phyloP scores from a whole-genome alignment of 2,888 invertebrate species.

The Siphlonurus alternatus region DNA sequence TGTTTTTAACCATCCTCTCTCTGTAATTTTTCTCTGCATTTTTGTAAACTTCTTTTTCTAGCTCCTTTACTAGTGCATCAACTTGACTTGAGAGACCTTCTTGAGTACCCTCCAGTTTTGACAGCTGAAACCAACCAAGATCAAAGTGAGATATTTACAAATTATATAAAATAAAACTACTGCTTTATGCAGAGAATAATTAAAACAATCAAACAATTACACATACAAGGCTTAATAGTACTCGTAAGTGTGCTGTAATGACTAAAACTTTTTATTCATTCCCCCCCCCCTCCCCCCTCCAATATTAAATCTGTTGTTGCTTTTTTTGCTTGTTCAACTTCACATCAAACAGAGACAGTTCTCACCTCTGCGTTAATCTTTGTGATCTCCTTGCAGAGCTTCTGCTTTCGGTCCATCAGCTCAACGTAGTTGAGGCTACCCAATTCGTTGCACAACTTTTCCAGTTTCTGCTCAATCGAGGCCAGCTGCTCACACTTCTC shows the following conservation, averaged over 20 bases:
- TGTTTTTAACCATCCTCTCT: slow-evolving; percentile 43
- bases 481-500: slow-evolving; percentile 27
- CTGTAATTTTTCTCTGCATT: slow-evolving; percentile 52
- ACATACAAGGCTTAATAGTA: no score
- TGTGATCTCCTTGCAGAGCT: slow-evolving; percentile 27
- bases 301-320: no score
- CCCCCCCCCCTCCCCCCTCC: no score
- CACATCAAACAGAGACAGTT: no score
- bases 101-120: slow-evolving; percentile 20
- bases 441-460: slow-evolving; percentile 27
- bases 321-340: no score
- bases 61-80: slow-evolving; percentile 32
- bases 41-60: slow-evolving; percentile 45
- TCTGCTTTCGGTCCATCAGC: slow-evolving; percentile 37
- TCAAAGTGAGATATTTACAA: no score
- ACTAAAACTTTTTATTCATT: no score
- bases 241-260: no score
- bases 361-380: not conserved
- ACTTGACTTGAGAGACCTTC: slow-evolving; percentile 24
- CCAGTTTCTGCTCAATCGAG: slow-evolving; percentile 21
- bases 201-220: no score
- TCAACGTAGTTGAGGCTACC: slow-evolving; percentile 39
- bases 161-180: no score
- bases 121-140: no score
- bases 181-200: no score